phyloP scores from a whole-genome alignment of 2,888 invertebrate genomes.

The Chironomus riparius region DNA sequence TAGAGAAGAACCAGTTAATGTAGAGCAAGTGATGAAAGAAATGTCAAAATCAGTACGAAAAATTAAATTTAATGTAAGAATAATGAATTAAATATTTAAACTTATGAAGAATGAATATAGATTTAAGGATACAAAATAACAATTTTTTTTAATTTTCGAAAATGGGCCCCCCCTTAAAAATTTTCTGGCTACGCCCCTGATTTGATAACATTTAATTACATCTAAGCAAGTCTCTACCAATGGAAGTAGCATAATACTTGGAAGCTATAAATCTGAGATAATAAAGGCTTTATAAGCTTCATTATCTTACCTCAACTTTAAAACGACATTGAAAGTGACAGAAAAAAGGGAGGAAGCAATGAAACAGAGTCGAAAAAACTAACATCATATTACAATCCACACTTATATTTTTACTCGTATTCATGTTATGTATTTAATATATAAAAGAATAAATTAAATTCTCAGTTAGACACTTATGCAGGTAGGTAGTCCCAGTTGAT shows the following conservation, averaged over 20 bases:
- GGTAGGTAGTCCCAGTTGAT: neutral
- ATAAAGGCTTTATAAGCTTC: neutral
- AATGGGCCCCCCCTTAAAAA: too few species aligned
- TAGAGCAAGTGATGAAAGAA: too few species aligned
- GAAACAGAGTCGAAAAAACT: neutral
- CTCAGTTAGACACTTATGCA: neutral
- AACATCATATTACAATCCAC: neutral
- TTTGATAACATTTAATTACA: neutral
- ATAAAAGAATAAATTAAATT: too few species aligned
- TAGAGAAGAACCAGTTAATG: too few species aligned
- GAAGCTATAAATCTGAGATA: neutral
- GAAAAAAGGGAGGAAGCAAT: neutral
- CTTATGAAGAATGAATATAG: too few species aligned
- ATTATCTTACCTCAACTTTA: neutral
- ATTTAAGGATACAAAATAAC: too few species aligned
- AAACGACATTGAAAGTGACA: neutral
- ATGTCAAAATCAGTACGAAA: too few species aligned
- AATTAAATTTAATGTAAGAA: too few species aligned
- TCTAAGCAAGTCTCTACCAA: neutral
- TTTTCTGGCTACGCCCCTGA: too few species aligned
- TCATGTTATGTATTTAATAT: too few species aligned
- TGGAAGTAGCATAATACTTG: neutral
- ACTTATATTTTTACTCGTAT: neutral
- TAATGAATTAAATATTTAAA: too few species aligned
- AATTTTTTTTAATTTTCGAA: too few species aligned